Conservation (phyloP, 2,113 vertebrate genomes). For the Halcyon malimbica region DNA sequence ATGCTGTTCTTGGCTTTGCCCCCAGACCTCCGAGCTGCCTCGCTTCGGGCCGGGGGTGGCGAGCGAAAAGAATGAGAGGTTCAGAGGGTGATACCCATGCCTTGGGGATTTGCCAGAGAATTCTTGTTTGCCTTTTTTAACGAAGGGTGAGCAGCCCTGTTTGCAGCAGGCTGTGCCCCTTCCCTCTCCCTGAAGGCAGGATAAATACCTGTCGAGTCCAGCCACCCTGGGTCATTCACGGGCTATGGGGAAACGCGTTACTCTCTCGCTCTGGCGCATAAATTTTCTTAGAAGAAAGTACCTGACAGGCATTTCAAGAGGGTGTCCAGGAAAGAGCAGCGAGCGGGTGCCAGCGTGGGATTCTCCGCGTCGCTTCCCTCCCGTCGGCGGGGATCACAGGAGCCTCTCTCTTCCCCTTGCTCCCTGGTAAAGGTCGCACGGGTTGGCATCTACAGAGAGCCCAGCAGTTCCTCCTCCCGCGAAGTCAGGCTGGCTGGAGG, state of each 20-base stretch:
- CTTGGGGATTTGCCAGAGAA: background rate
- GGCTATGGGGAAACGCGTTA: background rate
- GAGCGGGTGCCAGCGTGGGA: rapidly evolving
- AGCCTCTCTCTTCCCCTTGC: background rate
- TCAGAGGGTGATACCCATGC: background rate
- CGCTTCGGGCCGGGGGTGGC: background rate
- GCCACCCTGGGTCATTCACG: background rate
- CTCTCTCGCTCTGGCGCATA: background rate
- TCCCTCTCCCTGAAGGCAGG: background rate
- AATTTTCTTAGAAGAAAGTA: background rate
- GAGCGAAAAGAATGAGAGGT: background rate
- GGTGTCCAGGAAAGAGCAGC: background rate
- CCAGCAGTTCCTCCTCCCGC: background rate
- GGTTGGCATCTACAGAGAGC: background rate
- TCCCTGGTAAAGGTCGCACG: rapidly evolving
- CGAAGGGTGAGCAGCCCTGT: background rate
- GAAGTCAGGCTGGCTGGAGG: background rate
- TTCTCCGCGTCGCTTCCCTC: background rate
- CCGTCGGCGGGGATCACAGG: rapidly evolving
- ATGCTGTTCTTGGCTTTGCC: background rate
- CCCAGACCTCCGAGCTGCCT: background rate
- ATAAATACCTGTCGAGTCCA: background rate
- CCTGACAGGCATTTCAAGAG: background rate
- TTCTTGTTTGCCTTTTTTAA: background rate
- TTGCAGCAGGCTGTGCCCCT: background rate